phyloP scores from a whole-genome alignment of 2,797 vertebrate species.

The Sebastes taczanowskii region DNA sequence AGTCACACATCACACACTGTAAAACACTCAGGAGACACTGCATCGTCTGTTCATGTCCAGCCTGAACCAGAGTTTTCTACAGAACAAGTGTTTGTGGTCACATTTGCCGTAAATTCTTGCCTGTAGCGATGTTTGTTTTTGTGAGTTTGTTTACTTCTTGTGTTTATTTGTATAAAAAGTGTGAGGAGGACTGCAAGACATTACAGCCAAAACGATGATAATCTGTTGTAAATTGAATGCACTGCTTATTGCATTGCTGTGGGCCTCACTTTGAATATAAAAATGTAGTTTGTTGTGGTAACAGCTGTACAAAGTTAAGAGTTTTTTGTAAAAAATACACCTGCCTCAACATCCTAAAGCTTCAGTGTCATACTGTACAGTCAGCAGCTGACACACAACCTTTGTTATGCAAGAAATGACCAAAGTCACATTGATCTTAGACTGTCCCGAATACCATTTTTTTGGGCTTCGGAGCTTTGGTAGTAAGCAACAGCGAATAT shows the following conservation, averaged over 20 bases:
- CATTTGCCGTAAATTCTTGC: background rate
- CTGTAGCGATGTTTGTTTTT: background rate
- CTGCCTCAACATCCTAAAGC: background rate
- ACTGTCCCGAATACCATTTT: too few species aligned
- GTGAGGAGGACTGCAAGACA: background rate
- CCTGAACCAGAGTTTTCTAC: background rate
- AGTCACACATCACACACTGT: conserved; percentile 40
- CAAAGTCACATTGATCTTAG: background rate
- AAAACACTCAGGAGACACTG: conserved; percentile 34
- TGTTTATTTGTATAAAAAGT: background rate
- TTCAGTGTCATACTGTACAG: background rate
- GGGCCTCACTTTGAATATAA: background rate
- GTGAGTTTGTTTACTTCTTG: background rate
- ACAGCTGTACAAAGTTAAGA: background rate
- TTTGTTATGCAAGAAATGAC: background rate
- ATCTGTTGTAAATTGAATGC: background rate
- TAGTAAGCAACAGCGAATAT: too few species aligned
- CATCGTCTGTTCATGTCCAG: conserved; percentile 6
- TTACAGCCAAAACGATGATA: background rate
- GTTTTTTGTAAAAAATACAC: background rate
- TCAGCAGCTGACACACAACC: background rate
- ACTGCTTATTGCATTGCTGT: background rate
- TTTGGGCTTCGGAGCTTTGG: too few species aligned
- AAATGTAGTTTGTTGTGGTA: background rate
- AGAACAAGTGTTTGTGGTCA: too few species aligned